Conservation (phyloP, 2,888 invertebrate genomes). For the Callosobruchus maculatus region DNA sequence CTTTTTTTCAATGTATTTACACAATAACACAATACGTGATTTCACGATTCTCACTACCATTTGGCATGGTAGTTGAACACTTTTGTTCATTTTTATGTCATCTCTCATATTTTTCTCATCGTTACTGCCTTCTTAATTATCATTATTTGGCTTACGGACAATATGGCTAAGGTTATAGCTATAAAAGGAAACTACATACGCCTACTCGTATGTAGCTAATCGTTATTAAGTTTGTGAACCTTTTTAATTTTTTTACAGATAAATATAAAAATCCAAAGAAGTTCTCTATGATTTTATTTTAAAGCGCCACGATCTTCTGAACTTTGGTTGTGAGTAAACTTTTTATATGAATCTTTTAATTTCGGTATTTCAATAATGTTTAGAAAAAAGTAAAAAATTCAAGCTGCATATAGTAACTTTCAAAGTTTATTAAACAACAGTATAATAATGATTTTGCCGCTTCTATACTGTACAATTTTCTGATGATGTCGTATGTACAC, state of each 20-base stretch:
- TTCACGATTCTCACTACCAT: neutral
- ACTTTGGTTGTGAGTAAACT: too few species aligned
- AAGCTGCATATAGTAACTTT: too few species aligned
- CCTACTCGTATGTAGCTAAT: neutral
- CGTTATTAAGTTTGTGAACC: neutral
- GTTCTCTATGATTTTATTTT: too few species aligned
- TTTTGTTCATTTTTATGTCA: neutral
- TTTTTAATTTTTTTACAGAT: neutral
- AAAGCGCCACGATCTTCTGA: too few species aligned
- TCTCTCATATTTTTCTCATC: neutral
- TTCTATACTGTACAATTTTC: too few species aligned
- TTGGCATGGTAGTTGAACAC: neutral
- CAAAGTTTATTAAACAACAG: too few species aligned
- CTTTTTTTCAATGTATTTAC: neutral
- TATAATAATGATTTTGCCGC: too few species aligned
- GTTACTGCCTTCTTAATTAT: neutral
- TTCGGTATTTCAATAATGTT: too few species aligned
- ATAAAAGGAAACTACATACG: neutral
- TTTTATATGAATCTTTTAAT: too few species aligned
- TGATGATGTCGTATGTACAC: too few species aligned
- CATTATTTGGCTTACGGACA: neutral
- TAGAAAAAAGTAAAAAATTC: too few species aligned
- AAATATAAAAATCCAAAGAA: neutral
- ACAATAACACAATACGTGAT: neutral
- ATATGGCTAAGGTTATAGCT: neutral